phyloP scores from a whole-genome alignment of 2,888 invertebrate species.

The Stenurella melanura region DNA sequence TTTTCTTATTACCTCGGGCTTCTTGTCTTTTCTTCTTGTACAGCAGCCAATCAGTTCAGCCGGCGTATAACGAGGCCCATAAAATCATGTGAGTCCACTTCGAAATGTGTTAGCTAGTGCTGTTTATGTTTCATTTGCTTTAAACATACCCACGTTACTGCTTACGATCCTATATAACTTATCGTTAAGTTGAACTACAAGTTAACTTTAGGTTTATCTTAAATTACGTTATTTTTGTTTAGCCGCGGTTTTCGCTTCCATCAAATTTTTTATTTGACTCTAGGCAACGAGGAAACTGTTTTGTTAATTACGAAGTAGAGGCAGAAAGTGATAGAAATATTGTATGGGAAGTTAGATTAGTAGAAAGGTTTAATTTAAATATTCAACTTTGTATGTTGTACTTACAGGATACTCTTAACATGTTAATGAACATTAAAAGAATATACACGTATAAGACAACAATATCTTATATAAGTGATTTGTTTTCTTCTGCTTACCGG shows the following conservation, averaged over 20 bases:
- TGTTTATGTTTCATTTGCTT: conserved; percentile 52
- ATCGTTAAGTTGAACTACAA: conserved; percentile 43
- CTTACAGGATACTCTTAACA: neutral
- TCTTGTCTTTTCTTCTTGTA: conserved; percentile 50
- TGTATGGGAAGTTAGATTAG: neutral
- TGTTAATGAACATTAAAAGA: no score
- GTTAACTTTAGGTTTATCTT: conserved; percentile 32
- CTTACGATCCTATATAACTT: conserved; percentile 47
- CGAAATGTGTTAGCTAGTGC: conserved; percentile 48
- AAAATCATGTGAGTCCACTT: conserved; percentile 45
- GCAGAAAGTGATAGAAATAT: neutral
- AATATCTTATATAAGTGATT: no score
- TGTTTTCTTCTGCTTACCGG: no score
- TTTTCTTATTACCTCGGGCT: conserved; percentile 54
- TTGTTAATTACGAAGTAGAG: neutral
- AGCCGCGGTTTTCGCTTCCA: neutral
- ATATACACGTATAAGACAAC: no score
- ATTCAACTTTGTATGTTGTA: neutral
- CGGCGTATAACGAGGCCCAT: conserved; percentile 52
- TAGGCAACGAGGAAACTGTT: neutral
- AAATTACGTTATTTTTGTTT: conserved; percentile 42
- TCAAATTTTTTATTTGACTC: conserved; percentile 6
- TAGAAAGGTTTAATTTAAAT: neutral
- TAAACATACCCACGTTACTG: conserved; percentile 46
- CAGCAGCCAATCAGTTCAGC: conserved; percentile 55